These are phyloP conservation scores for Pseudorhiza aurosa DNA, from an alignment of 30 jellyfish, hydroid and myxozoan species.

Conservation along the genomic window DNA sequence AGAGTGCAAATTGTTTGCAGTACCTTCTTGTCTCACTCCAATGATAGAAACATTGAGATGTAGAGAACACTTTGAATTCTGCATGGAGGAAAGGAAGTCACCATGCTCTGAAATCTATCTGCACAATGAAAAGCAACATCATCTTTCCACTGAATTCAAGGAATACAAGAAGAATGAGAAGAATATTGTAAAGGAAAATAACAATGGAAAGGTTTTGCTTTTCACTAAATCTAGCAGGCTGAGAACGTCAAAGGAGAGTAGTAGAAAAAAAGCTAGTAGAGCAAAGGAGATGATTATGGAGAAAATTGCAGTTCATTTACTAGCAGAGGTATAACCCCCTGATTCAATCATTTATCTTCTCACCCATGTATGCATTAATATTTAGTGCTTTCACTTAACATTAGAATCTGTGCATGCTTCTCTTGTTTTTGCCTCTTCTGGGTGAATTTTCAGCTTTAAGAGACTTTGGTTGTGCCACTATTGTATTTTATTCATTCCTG, in stretches of 20 bases:
- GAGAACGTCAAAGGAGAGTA: neutral
- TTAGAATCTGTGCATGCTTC: too few relatives aligned
- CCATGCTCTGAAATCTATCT: too few relatives aligned
- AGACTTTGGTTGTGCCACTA: too few relatives aligned
- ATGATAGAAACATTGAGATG: neutral
- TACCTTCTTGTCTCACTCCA: neutral
- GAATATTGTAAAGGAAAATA: neutral
- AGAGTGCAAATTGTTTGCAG: neutral
- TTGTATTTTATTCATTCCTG: too few relatives aligned
- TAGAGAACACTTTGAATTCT: neutral
- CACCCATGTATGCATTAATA: too few relatives aligned
- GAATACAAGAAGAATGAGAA: neutral
- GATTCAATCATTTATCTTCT: too few relatives aligned
- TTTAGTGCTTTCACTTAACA: too few relatives aligned
- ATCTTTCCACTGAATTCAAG: too few relatives aligned
- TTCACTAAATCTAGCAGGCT: neutral
- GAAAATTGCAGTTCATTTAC: slow-evolving; percentile 15
- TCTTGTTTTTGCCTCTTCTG: too few relatives aligned
- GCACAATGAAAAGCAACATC: too few relatives aligned
- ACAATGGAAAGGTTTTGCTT: neutral
- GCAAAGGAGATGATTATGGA: slow-evolving; percentile 39
- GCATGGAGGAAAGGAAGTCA: too few relatives aligned
- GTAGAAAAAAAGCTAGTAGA: slow-evolving; percentile 16
- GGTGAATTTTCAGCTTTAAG: too few relatives aligned
- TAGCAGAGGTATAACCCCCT: slow-evolving; percentile 55